phyloP scores from a whole-genome alignment of 64 coral and sea anemone species.

The Pachyseris speciosa region DNA sequence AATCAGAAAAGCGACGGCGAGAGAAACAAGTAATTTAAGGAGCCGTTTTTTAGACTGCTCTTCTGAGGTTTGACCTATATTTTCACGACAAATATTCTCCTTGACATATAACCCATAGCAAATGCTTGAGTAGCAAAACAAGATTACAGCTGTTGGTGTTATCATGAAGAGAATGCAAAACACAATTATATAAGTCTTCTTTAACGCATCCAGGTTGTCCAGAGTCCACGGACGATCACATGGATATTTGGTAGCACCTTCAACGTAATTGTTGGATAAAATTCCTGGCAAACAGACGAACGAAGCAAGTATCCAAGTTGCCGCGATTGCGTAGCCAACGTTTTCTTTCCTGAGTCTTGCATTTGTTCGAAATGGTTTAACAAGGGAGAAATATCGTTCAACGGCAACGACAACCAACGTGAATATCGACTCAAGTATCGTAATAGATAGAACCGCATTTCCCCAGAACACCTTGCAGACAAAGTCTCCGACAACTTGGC shows the following conservation, averaged over 20 bases:
- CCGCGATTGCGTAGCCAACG: not conserved
- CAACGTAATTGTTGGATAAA: constrained; percentile 5
- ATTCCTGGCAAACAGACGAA: constrained; percentile 3
- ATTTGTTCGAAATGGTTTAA: constrained; percentile 7
- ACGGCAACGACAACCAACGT: not conserved
- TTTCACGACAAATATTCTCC: not conserved
- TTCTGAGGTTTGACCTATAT: not conserved
- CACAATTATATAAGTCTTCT: not conserved
- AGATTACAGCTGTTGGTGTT: not conserved
- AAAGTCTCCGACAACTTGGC: not conserved
- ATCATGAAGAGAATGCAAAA: not conserved
- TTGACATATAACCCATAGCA: not conserved
- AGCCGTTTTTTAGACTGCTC: not conserved
- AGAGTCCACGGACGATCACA: constrained; percentile 30
- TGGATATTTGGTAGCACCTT: not conserved
- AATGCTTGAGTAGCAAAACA: too few species aligned
- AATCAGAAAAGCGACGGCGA: not conserved
- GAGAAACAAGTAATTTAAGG: too few species aligned
- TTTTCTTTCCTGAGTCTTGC: constrained; percentile 16
- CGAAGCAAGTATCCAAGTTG: not conserved
- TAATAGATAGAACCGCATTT: constrained; percentile 1
- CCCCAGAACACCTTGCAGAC: constrained; percentile 4
- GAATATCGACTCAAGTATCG: not conserved
- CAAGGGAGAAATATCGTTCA: not conserved
- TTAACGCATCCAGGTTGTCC: not conserved